Evolutionary conservation across 2,113 vertebrate species (phyloP).

Genomic region (Mirza zaza): DNA sequence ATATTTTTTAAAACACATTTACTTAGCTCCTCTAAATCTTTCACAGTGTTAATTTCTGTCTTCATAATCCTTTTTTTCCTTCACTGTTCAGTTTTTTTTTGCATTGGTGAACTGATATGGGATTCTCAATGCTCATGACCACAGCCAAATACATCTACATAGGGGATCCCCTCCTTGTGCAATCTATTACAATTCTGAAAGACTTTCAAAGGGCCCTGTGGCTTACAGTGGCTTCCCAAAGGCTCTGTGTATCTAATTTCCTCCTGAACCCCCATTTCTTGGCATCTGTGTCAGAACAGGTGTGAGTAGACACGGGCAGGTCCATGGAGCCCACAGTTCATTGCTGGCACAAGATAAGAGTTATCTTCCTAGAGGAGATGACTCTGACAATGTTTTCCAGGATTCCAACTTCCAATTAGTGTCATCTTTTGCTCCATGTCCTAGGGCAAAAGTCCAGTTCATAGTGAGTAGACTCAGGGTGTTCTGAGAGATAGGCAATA

Average conservation of each 20-base stretch:
- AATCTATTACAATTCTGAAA: conserved; percentile 64
- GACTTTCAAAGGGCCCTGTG: conserved; percentile 62
- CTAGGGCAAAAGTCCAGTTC: conserved; percentile 68
- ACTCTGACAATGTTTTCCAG: conserved; percentile 56
- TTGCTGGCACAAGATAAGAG: conserved; percentile 46
- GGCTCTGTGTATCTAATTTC: conserved; percentile 52
- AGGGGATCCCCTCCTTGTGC: conserved; percentile 59
- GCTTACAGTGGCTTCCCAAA: conserved; percentile 39
- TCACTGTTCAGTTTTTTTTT: conserved; percentile 25
- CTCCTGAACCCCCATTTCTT: conserved; percentile 65
- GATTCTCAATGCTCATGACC: neutral
- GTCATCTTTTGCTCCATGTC: conserved; percentile 64
- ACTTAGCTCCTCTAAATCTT: neutral
- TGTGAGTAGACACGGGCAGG: conserved; percentile 70
- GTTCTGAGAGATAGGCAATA: conserved; percentile 37
- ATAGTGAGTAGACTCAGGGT: conserved; percentile 44
- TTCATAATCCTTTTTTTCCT: neutral
- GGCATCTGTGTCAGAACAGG: conserved; percentile 73
- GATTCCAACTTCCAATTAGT: conserved; percentile 66
- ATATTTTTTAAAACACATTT: neutral
- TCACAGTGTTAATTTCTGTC: neutral
- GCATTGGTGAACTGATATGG: neutral
- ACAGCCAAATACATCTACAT: conserved; percentile 40
- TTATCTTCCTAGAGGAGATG: conserved; percentile 50
- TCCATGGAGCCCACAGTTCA: conserved; percentile 62